These are phyloP conservation scores for Bolinopsis microptera DNA, from an alignment of 37 sponge, comb jelly and placozoan genomes.

Conservation along the genomic window DNA sequence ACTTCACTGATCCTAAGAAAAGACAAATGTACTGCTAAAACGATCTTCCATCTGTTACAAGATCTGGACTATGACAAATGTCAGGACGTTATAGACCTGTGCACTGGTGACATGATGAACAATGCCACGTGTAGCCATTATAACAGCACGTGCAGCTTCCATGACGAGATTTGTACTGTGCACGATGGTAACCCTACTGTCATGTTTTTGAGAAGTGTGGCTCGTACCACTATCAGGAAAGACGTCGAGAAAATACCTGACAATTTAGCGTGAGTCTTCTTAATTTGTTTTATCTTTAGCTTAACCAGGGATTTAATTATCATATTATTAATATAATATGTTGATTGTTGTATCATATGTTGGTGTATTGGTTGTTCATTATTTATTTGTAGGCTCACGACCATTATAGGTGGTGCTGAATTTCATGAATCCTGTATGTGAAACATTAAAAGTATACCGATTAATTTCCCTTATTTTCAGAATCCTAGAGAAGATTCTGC, in stretches of 20 bases:
- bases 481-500: not conserved
- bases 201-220: not conserved
- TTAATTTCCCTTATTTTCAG: no score
- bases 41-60: not conserved
- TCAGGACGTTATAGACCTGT: not conserved
- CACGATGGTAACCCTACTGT: no score
- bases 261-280: not conserved
- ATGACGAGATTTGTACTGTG: not conserved
- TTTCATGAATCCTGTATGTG: no score
- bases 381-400: no score
- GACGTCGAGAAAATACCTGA: not conserved
- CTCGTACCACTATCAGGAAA: not conserved
- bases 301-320: no score
- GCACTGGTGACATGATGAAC: not conserved
- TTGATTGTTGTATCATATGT: no score
- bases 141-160: not conserved
- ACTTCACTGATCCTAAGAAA: not conserved
- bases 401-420: no score
- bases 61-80: not conserved
- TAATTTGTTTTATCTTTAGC: no score
- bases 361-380: no score
- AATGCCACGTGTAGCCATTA: not conserved
- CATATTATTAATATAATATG: no score
- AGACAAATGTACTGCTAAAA: slow-evolving; percentile 42
- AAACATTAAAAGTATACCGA: no score